Conservation (phyloP, 2,888 invertebrate species). For the Tenthredo amoena region DNA sequence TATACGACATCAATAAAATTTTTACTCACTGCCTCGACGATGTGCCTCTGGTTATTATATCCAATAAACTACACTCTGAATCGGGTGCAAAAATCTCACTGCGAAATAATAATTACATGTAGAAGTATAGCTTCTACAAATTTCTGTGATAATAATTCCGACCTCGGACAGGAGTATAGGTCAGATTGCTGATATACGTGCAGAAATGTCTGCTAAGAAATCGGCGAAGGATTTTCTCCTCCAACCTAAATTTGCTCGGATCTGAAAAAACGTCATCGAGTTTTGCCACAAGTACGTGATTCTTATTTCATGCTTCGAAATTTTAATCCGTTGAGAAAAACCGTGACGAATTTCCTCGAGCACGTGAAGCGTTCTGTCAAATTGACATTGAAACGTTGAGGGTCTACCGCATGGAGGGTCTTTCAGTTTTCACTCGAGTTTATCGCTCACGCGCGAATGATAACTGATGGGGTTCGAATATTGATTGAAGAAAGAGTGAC, state of each 20-base stretch:
- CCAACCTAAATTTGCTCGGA: too few relatives aligned
- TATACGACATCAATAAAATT: slow-evolving; percentile 19
- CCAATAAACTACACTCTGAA: neutral
- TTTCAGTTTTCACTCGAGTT: neutral
- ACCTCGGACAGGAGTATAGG: too few relatives aligned
- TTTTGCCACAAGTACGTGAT: too few relatives aligned
- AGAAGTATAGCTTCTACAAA: too few relatives aligned
- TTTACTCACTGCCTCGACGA: neutral
- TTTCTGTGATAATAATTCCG: too few relatives aligned
- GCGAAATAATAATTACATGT: neutral
- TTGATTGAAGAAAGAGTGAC: slow-evolving; percentile 35
- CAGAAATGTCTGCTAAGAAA: too few relatives aligned
- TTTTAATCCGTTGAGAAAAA: neutral
- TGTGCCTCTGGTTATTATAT: neutral
- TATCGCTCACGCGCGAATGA: slow-evolving; percentile 28
- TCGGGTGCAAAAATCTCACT: neutral
- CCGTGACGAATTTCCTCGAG: neutral
- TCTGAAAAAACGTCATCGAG: too few relatives aligned
- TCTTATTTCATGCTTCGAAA: too few relatives aligned
- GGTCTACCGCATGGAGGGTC: slow-evolving; percentile 4
- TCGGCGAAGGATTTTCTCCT: too few relatives aligned
- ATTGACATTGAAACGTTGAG: slow-evolving; percentile 23
- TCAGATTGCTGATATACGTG: too few relatives aligned
- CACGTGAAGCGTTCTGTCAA: slow-evolving; percentile 1
- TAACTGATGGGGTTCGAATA: slow-evolving; percentile 42